Evolutionary conservation across 2,113 vertebrate genomes (phyloP).

Genomic region (Carassius gibelio): DNA sequence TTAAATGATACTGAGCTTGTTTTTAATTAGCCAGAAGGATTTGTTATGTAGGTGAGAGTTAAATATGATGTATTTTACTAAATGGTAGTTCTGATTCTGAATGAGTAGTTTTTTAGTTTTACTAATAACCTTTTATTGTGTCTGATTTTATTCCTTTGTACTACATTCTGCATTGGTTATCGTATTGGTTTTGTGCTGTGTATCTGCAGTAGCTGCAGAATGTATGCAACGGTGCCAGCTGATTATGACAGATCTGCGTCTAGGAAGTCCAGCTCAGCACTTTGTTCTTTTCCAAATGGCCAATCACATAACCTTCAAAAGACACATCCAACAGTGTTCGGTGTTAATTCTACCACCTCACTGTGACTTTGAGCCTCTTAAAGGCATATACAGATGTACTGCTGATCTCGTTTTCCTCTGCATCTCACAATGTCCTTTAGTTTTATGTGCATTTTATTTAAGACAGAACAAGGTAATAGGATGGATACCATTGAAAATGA

Average conservation of each 20-base stretch:
- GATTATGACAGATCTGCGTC: constrained; percentile 49
- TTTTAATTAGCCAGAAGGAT: constrained; percentile 33
- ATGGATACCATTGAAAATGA: too few species aligned
- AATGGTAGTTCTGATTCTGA: constrained; percentile 19
- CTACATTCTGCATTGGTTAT: not conserved
- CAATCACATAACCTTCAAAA: not conserved
- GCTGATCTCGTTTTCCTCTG: not conserved
- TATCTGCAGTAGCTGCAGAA: not conserved
- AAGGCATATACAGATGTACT: not conserved
- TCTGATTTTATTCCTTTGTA: not conserved
- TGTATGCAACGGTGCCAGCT: not conserved
- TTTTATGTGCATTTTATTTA: too few species aligned
- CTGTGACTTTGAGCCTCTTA: constrained; percentile 1
- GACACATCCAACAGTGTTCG: not conserved
- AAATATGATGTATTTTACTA: constrained; percentile 2
- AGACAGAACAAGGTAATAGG: too few species aligned
- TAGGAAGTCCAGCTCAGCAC: constrained; percentile 17
- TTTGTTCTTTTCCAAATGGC: constrained; percentile 34
- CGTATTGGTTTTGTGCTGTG: not conserved
- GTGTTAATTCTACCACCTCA: constrained; percentile 5
- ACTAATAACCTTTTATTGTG: not conserved
- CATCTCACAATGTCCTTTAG: not conserved
- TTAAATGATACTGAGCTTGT: constrained; percentile 18
- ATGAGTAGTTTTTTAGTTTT: not conserved
- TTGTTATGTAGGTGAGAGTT: constrained; percentile 23